These are phyloP conservation scores for Herminia tarsipennalis DNA, from an alignment of 2,888 invertebrate genomes.

Conservation along the genomic window DNA sequence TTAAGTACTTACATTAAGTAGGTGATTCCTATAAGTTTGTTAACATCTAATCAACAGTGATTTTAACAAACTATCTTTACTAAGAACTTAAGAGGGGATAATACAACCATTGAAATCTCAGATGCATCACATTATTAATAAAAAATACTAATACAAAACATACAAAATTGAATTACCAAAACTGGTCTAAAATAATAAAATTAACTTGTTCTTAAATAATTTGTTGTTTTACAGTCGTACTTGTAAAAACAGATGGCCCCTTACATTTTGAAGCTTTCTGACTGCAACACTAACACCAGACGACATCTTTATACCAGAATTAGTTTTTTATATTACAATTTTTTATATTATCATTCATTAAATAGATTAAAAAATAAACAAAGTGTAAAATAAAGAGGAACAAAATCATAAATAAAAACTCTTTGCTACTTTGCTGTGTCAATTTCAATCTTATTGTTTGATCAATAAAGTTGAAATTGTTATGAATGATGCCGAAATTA, in stretches of 20 bases:
- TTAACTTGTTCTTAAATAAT: conserved; percentile 69
- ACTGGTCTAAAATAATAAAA: conserved; percentile 56
- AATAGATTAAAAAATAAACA: too few species aligned
- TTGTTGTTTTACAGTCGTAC: conserved; percentile 75
- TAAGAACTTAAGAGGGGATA: conserved; percentile 72
- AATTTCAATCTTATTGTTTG: too few species aligned
- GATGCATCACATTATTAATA: conserved; percentile 55
- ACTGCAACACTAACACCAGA: conserved; percentile 42
- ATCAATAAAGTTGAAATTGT: too few species aligned
- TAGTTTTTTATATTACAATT: conserved; percentile 45
- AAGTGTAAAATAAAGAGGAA: too few species aligned
- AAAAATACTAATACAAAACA: conserved; percentile 55
- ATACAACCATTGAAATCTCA: conserved; percentile 64
- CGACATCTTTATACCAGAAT: conserved; percentile 28
- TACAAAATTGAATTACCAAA: conserved; percentile 23
- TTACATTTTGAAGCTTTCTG: conserved; percentile 46
- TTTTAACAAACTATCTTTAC: conserved; percentile 42
- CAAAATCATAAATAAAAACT: conserved; percentile 35
- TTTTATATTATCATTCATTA: conserved; percentile 61
- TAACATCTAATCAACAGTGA: too few species aligned
- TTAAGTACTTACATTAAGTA: conserved; percentile 82
- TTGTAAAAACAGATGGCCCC: conserved; percentile 73
- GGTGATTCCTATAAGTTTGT: conserved; percentile 71
- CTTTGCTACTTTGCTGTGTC: too few species aligned
- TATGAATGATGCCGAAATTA: too few species aligned